Base-by-base conservation (phyloP, 2,113 vertebrate species). In the Regulus satrapa region DNA sequence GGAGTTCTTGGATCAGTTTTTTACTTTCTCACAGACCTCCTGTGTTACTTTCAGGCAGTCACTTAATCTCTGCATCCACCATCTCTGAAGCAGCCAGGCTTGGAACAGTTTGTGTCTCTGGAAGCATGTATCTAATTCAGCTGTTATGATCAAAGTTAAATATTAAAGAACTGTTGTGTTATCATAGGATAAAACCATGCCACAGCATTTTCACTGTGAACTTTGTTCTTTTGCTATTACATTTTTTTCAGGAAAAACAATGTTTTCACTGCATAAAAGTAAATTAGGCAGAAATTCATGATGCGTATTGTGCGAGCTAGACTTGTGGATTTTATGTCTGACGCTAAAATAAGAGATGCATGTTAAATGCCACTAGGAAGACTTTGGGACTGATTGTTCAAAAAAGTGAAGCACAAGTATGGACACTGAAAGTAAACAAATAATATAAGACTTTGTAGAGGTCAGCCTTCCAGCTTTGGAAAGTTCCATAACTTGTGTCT, bases 91-190 rank as follows among this genome's bases (percentile, higher is more conserved):
- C 54, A 69, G 88, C 41, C 49, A 90, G 51, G 45, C 81, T 87
- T 82, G 73, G 80, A 91, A 56, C 28, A 46, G 45, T 38, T 32
- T 66, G 32, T 84, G 26, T 81, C 43, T 86, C 56, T 89, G 84
- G 66, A 79, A 87, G 54, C 45, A 20, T 73, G 56, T 46, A 34
- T 85, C 52, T 62, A 76, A 89, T 95, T 85, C 79, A 94, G 29
- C 54, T 78, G 79, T 69, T 89, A 52, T 61, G 95, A 32, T 64
- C 28, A 19, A 91, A 92, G 56, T 75, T 94, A 89, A 89, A 89
- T 93, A 73, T 88, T 92, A 89, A 87, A 73, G 73, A 79, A 88
- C 66, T 58, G 26, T 64, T 94, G 55, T n/a, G 32, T 89, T 94
- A 76, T 79, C 14, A 0, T 36, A 38, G 69, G 68, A 68, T 58